These are phyloP conservation scores for Anguilla obscura DNA, from an alignment of 2,797 vertebrate genomes.

Conservation along the genomic window DNA sequence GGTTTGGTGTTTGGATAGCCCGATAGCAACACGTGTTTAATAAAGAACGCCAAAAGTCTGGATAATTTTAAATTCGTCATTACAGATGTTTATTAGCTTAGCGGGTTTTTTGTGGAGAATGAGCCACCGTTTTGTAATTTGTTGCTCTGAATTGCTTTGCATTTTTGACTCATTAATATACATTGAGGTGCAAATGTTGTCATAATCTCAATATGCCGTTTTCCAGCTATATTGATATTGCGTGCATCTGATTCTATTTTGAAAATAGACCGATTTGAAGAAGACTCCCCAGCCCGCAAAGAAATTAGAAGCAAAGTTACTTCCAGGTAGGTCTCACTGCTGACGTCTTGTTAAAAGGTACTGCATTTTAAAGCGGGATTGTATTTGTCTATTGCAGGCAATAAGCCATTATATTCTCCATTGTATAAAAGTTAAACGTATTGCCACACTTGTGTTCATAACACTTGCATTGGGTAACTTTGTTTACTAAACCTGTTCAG, in stretches of 20 bases:
- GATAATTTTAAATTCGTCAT: background rate
- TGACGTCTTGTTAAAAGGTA: background rate
- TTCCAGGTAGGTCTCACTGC: constrained; percentile 67
- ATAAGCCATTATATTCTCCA: no score
- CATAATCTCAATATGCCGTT: background rate
- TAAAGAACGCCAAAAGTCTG: background rate
- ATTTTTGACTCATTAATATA: background rate
- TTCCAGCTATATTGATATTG: background rate
- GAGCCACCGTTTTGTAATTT: background rate
- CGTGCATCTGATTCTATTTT: background rate
- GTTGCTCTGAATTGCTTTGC: background rate
- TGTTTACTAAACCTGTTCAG: background rate
- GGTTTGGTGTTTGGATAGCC: background rate
- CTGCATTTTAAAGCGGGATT: background rate
- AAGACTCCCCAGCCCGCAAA: constrained; percentile 69
- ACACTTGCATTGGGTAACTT: background rate
- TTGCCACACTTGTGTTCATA: background rate
- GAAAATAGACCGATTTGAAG: constrained; percentile 64
- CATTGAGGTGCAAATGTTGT: background rate
- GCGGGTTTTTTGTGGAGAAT: background rate
- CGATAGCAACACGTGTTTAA: background rate
- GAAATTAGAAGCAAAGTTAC: constrained; percentile 73
- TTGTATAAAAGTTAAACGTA: background rate
- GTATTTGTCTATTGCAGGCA: background rate
- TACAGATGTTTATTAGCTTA: background rate